phyloP scores from a whole-genome alignment of 2,797 vertebrate species.

The Alca torda region DNA sequence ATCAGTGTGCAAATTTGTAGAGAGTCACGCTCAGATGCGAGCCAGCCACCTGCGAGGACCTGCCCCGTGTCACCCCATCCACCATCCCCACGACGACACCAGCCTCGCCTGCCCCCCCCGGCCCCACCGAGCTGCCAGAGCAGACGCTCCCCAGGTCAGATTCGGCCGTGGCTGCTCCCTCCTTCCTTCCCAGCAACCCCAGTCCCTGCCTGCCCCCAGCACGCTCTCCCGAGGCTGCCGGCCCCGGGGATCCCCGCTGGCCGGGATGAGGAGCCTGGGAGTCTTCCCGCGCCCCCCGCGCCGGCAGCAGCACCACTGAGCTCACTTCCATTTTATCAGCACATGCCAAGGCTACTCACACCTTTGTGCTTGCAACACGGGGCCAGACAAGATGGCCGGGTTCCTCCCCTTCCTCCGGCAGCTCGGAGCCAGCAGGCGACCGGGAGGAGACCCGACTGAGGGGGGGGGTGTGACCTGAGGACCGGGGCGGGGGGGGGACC shows the following conservation, averaged over 20 bases:
- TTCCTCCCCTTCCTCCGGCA: neutral
- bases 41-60: rapidly evolving
- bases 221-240: neutral
- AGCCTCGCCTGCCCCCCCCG: neutral
- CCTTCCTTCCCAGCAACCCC: too few relatives aligned
- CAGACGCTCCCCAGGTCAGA: neutral
- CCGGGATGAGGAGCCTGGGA: neutral
- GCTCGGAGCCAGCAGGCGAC: neutral
- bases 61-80: neutral
- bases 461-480: neutral
- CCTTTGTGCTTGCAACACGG: neutral
- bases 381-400: conserved; percentile 28
- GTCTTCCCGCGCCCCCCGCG: neutral
- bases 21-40: rapidly evolving
- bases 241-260: neutral
- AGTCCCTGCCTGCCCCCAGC: neutral
- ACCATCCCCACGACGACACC: rapidly evolving
- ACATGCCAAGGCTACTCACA: neutral
- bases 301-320: neutral
- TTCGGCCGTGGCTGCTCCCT: too few relatives aligned
- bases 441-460: neutral
- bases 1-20: rapidly evolving
- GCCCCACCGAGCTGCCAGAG: neutral
- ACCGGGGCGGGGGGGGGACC: neutral
- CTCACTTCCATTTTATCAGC: neutral